A percentile compares a stretch with the other conserved stretches of the same genome.
Conservation (phyloP, 37 sponge, comb jelly and placozoan species). For the Hexactinellida sp. region DNA sequence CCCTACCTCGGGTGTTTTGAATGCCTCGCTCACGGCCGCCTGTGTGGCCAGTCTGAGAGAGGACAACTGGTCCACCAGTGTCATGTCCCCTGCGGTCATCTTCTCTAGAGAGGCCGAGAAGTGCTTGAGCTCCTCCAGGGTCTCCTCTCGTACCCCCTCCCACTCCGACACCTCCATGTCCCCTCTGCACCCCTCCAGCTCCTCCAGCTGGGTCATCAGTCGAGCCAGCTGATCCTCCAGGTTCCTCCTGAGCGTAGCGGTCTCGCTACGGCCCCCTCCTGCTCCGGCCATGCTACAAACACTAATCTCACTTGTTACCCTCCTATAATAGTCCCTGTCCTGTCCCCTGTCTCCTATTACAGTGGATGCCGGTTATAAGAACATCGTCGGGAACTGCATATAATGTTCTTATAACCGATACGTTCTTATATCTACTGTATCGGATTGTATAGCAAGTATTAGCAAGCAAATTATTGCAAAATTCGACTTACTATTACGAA, state of each 20-base stretch:
- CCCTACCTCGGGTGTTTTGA: slow-evolving; percentile 87
- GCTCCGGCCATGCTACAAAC: background rate
- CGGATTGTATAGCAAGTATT: no score
- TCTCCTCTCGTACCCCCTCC: slow-evolving; percentile 78
- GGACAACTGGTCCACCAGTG: slow-evolving; percentile 64
- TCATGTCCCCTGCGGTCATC: slow-evolving; percentile 74
- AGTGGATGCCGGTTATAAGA: no score
- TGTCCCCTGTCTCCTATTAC: no score
- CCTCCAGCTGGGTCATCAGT: slow-evolving; percentile 81
- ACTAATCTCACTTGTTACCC: no score
- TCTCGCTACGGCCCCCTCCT: slow-evolving; percentile 43
- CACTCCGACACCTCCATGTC: slow-evolving; percentile 84
- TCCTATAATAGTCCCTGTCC: no score
- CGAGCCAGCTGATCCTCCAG: slow-evolving; percentile 89
- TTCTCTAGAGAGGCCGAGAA: slow-evolving; percentile 72
- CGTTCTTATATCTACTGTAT: no score
- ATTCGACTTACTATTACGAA: no score
- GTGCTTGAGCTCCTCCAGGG: slow-evolving; percentile 84
- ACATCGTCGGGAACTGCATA: no score
- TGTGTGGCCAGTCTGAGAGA: slow-evolving; percentile 58
- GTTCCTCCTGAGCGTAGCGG: slow-evolving; percentile 68
- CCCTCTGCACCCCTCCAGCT: slow-evolving; percentile 84
- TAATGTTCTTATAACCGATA: no score
- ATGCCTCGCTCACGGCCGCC: slow-evolving; percentile 96
- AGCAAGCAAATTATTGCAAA: no score